A percentile compares a stretch with the other conserved stretches of the same genome.
phyloP scores from a whole-genome alignment of 2,888 invertebrate genomes.

The Drosophila nr. fundita region DNA sequence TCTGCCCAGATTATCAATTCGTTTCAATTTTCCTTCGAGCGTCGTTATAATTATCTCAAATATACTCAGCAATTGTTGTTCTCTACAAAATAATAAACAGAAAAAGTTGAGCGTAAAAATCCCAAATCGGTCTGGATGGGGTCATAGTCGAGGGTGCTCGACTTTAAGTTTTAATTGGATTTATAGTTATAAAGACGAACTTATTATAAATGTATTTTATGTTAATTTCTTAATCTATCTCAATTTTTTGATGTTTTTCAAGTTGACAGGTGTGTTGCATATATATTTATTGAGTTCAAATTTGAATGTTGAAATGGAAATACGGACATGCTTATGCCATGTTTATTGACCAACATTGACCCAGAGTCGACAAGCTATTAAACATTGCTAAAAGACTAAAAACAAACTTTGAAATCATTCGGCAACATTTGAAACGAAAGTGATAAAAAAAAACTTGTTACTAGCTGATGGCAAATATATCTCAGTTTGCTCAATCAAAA shows the following conservation, averaged over 20 bases:
- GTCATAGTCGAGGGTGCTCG: not conserved
- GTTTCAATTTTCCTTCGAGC: conserved; percentile 93
- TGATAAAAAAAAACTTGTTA: not conserved
- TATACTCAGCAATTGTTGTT: conserved; percentile 94
- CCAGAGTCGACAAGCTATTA: not conserved
- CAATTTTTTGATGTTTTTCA: not conserved
- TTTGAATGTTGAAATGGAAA: not conserved
- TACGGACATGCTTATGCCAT: not conserved
- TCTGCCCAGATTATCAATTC: conserved; percentile 94
- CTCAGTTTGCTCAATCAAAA: not conserved
- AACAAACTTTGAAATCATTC: not conserved
- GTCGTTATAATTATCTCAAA: conserved; percentile 96
- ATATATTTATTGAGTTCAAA: not conserved
- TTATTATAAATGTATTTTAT: not conserved
- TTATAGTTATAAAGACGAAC: not conserved
- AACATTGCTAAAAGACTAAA: not conserved
- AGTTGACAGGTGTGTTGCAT: not conserved
- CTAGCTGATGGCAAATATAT: not conserved
- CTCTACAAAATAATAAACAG: conserved; percentile 86
- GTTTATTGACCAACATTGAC: not conserved
- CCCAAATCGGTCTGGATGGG: not conserved
- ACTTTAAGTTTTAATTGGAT: not conserved
- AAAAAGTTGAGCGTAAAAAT: not conserved
- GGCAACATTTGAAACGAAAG: not conserved
- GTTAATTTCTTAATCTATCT: not conserved